These are phyloP conservation scores for Gymnothorax javanicus DNA, from an alignment of 2,797 vertebrate species.

Conservation along the genomic window DNA sequence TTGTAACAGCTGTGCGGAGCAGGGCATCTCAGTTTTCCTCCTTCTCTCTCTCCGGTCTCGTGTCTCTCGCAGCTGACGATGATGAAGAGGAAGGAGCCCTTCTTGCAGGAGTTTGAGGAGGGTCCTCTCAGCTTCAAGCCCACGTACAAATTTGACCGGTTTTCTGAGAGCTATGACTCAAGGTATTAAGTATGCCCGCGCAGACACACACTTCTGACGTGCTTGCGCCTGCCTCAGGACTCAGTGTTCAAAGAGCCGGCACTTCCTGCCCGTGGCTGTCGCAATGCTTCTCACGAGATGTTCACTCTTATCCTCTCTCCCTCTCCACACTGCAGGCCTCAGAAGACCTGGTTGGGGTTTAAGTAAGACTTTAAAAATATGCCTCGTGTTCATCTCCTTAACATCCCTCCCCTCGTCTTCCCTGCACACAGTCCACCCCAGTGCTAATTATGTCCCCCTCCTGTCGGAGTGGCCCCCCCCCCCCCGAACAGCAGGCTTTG, in stretches of 20 bases:
- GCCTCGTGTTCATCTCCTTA: neutral
- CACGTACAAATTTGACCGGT: constrained; percentile 92
- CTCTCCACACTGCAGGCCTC: constrained; percentile 71
- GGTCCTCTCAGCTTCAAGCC: constrained; percentile 90
- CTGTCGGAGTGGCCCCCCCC: neutral
- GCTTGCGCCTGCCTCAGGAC: neutral
- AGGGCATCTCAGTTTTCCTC: neutral
- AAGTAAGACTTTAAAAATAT: constrained; percentile 71
- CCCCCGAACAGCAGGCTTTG: neutral
- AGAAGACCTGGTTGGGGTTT: constrained; percentile 82
- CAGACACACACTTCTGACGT: neutral
- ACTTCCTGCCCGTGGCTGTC: neutral
- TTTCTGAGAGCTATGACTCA: constrained; percentile 87
- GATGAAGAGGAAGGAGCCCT: constrained; percentile 80
- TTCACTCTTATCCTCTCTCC: constrained; percentile 44
- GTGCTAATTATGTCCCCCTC: neutral
- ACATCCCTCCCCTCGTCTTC: neutral
- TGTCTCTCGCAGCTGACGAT: constrained; percentile 79
- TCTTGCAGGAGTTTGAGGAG: constrained; percentile 88
- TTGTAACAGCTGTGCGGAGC: neutral
- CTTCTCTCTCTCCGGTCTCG: neutral
- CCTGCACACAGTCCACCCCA: neutral
- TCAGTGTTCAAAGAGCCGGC: neutral
- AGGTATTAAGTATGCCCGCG: constrained; percentile 71
- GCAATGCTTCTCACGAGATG: constrained; percentile 1